Evolutionary conservation across 1,140 invertebrate species (phyloP).

Genomic region (Octopus bimaculoides): DNA sequence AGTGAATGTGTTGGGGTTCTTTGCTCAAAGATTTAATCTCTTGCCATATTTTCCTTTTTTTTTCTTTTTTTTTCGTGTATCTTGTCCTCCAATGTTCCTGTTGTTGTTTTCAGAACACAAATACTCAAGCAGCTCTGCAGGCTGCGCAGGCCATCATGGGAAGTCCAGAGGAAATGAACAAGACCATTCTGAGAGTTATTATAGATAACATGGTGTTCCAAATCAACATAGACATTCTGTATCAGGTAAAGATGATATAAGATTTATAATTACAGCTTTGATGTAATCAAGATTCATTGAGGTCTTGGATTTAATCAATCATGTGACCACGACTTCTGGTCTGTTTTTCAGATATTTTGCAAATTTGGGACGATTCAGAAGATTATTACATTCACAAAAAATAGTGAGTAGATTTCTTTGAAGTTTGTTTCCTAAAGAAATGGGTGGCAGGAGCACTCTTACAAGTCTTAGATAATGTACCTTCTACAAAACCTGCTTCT

Average conservation of each 20-base stretch:
- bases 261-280: too few species aligned
- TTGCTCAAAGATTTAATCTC: too few species aligned
- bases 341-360: slow-evolving; percentile 84
- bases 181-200: slow-evolving; percentile 94
- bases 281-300: too few species aligned
- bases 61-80: too few species aligned
- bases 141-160: slow-evolving; percentile 57
- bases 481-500: too few species aligned
- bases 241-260: slow-evolving; percentile 66
- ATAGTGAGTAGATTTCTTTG: slow-evolving; percentile 75
- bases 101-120: slow-evolving; percentile 65
- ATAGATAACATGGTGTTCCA: slow-evolving; percentile 98
- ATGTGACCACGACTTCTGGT: background rate
- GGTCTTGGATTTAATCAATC: background rate
- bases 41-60: too few species aligned
- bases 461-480: too few species aligned
- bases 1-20: too few species aligned
- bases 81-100: background rate
- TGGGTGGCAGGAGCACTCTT: too few species aligned
- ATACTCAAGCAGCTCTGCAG: slow-evolving; percentile 76
- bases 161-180: slow-evolving; percentile 72
- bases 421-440: too few species aligned
- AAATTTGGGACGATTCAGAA: slow-evolving; percentile 96
- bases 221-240: slow-evolving; percentile 93
- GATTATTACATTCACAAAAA: slow-evolving; percentile 99